phyloP scores from a whole-genome alignment of 2,113 vertebrate species.

The Hemibagrus wyckioides region DNA sequence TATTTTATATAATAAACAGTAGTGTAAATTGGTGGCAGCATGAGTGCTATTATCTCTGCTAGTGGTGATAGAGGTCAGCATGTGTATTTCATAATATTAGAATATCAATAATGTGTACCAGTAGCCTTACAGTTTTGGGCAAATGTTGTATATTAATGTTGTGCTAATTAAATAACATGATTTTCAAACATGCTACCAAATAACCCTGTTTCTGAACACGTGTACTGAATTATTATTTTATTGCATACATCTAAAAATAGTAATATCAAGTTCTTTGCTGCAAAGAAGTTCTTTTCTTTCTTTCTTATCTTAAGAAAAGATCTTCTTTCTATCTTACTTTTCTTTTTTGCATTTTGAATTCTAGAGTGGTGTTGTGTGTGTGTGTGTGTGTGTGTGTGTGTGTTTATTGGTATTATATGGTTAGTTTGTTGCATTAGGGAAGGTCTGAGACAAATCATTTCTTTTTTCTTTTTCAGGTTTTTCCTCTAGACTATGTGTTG shows the following conservation, averaged over 20 bases:
- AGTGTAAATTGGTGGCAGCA: background rate
- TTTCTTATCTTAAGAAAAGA: too few species aligned
- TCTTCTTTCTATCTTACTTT: too few species aligned
- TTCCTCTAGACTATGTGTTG: conserved; percentile 95
- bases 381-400: too few species aligned
- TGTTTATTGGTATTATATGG: background rate
- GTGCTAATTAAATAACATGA: too few species aligned
- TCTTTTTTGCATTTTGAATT: too few species aligned
- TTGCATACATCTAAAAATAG: too few species aligned
- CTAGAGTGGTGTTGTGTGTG: too few species aligned
- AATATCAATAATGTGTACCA: background rate
- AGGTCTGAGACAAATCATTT: background rate
- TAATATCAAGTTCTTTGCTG: too few species aligned
- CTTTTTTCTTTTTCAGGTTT: conserved; percentile 77
- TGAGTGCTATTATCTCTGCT: background rate
- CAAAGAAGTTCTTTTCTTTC: too few species aligned
- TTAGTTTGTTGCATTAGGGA: background rate
- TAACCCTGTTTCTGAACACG: too few species aligned
- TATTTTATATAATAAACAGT: background rate
- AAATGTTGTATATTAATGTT: background rate
- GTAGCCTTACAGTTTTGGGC: background rate
- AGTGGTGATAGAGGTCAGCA: background rate
- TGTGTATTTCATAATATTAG: background rate
- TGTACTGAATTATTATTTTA: too few species aligned
- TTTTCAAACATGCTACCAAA: background rate